Conservation (phyloP, 2,113 vertebrate species). For the Struthidea cinerea region DNA sequence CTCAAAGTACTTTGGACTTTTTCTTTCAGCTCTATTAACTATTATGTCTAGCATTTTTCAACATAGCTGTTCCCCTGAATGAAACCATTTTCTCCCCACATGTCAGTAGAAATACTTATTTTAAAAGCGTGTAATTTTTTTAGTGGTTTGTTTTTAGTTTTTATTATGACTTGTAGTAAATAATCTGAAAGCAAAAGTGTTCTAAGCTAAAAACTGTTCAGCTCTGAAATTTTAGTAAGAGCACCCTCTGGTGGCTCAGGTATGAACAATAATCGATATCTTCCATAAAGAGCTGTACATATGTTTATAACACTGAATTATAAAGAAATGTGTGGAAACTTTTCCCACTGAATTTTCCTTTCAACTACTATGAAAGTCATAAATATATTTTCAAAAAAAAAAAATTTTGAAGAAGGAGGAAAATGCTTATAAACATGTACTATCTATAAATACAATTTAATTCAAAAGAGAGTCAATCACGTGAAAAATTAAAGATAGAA, state of each 20-base stretch:
- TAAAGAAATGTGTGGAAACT: neutral
- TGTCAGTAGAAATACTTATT: neutral
- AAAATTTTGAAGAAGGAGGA: neutral
- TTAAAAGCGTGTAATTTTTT: neutral
- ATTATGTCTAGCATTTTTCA: neutral
- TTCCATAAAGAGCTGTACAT: accelerated
- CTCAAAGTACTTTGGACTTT: neutral
- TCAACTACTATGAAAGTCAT: neutral
- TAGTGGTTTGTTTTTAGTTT: accelerated
- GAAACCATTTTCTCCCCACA: neutral
- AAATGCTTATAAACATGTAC: neutral
- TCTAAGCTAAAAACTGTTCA: neutral
- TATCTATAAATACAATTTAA: neutral
- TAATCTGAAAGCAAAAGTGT: neutral
- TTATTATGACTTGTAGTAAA: neutral
- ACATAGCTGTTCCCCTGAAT: neutral
- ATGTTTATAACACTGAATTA: neutral
- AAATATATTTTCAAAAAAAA: neutral
- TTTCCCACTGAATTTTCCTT: neutral
- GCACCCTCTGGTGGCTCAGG: neutral
- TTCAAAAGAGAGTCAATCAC: neutral
- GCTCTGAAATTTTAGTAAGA: neutral
- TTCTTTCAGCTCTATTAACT: neutral
- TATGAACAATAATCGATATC: neutral
- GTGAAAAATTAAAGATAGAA: neutral